These are phyloP conservation scores for Teleopsis dalmanni DNA, from an alignment of 1,140 invertebrate species.

Conservation along the genomic window DNA sequence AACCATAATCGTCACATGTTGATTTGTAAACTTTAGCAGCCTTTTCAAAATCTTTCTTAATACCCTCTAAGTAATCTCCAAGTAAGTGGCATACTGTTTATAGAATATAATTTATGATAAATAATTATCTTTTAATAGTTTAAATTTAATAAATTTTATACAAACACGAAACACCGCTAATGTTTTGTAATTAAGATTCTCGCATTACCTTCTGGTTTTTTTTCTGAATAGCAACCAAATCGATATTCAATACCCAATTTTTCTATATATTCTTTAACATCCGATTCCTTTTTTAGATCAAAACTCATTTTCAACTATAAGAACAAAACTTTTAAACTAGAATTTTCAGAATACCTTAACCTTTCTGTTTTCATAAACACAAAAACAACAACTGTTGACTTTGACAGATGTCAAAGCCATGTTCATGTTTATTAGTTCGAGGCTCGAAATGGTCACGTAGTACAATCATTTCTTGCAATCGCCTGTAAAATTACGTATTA, in stretches of 20 bases:
- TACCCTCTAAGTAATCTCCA: constrained; percentile 77
- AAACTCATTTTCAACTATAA: constrained; percentile 51
- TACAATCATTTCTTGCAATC: too few relatives aligned
- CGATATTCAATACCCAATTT: constrained; percentile 87
- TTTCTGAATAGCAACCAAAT: constrained; percentile 81
- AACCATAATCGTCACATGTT: constrained; percentile 79
- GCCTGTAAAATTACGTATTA: too few relatives aligned
- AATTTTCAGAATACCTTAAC: too few relatives aligned
- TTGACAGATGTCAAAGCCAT: too few relatives aligned
- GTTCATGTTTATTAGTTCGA: too few relatives aligned
- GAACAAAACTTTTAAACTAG: too few relatives aligned
- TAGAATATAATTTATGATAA: not conserved
- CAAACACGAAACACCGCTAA: not conserved
- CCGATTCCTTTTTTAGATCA: constrained; percentile 74
- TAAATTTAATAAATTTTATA: too few relatives aligned
- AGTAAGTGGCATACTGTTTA: constrained; percentile 79
- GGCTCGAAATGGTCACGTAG: too few relatives aligned
- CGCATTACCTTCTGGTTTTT: constrained; percentile 65
- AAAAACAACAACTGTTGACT: too few relatives aligned
- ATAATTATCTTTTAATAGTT: too few relatives aligned
- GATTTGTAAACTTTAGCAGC: constrained; percentile 70
- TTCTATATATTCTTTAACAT: constrained; percentile 78
- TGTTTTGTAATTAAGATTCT: not conserved
- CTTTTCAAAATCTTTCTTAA: constrained; percentile 70
- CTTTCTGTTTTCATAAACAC: too few relatives aligned